These are phyloP conservation scores for Craseonycteris thonglongyai DNA, from an alignment of 2,113 vertebrate genomes.

Conservation along the genomic window DNA sequence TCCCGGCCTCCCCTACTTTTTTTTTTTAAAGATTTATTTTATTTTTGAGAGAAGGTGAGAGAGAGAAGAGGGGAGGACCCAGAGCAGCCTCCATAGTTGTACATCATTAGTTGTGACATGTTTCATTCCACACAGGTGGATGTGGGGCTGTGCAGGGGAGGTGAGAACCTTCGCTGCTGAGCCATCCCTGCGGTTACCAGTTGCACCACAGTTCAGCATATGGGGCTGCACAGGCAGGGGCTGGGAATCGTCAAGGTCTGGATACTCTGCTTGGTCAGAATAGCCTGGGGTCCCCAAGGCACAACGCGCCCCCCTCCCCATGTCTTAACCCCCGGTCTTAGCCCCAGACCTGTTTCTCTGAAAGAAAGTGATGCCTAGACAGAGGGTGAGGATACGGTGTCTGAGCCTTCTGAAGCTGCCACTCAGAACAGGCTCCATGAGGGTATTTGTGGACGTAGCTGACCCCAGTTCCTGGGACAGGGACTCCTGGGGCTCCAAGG, in stretches of 20 bases:
- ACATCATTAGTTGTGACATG: too few relatives aligned
- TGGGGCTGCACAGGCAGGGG: too few relatives aligned
- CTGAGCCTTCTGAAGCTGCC: background rate
- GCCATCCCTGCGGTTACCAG: too few relatives aligned
- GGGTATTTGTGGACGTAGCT: background rate
- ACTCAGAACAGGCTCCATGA: background rate
- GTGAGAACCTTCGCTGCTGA: too few relatives aligned
- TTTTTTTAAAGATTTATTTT: too few relatives aligned
- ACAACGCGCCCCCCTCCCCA: background rate
- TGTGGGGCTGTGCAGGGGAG: too few relatives aligned
- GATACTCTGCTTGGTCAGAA: background rate
- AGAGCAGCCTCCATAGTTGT: too few relatives aligned
- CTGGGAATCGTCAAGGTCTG: background rate
- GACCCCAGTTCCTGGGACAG: background rate
- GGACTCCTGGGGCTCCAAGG: background rate
- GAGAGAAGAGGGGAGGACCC: too few relatives aligned
- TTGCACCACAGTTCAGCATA: too few relatives aligned
- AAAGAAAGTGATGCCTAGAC: background rate
- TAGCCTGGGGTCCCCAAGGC: background rate
- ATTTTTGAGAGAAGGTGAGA: too few relatives aligned
- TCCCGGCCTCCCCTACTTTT: too few relatives aligned
- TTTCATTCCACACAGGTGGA: too few relatives aligned
- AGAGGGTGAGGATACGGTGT: fast-evolving
- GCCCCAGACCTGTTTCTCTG: background rate
- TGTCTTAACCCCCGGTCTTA: background rate